These are phyloP conservation scores for Seriola aureovittata DNA, from an alignment of 2,113 vertebrate species.

Conservation along the genomic window DNA sequence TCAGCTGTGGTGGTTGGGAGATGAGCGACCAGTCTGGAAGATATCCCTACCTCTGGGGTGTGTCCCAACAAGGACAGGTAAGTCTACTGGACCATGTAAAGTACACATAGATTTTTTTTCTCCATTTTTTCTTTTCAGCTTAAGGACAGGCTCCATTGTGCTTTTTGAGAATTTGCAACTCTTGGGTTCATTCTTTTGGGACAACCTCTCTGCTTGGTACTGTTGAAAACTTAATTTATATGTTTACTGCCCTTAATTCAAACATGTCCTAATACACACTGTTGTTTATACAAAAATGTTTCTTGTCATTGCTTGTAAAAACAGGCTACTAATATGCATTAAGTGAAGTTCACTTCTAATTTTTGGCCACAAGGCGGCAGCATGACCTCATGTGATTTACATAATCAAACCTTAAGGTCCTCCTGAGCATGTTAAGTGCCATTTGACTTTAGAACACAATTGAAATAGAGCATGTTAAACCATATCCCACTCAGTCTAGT, in stretches of 20 bases:
- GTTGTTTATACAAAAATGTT: background rate
- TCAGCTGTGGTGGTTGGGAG: conserved; percentile 95
- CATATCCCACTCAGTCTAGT: background rate
- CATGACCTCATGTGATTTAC: conserved; percentile 33
- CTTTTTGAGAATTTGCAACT: background rate
- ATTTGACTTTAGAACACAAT: background rate
- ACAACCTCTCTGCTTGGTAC: background rate
- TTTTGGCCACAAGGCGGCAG: conserved; percentile 75
- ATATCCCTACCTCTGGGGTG: conserved; percentile 92
- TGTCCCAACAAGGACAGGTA: conserved; percentile 96
- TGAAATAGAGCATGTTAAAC: background rate
- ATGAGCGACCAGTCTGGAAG: conserved; percentile 90
- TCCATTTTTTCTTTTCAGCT: background rate
- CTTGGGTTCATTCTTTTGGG: background rate
- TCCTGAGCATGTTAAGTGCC: background rate
- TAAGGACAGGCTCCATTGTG: background rate
- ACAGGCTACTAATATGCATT: background rate
- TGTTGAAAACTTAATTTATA: background rate
- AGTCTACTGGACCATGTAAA: conserved; percentile 3
- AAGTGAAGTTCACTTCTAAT: background rate
- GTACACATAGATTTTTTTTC: background rate
- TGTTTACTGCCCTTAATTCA: background rate
- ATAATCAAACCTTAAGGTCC: background rate
- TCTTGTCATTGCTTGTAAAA: background rate
- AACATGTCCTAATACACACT: background rate